Base-by-base conservation (phyloP, 2,113 vertebrate genomes). In the Plecturocebus donacophilus region DNA sequence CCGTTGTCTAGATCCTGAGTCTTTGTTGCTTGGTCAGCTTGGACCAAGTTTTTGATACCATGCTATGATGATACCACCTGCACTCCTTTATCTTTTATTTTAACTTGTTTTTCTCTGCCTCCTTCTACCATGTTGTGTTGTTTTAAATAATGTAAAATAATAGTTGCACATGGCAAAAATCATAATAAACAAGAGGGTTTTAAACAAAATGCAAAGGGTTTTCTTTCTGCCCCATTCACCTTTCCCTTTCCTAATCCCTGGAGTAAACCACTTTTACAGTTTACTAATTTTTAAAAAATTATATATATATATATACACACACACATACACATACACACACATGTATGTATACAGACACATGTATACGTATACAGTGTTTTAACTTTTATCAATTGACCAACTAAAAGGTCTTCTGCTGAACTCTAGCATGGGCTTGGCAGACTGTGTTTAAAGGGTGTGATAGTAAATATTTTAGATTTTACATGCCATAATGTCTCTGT, bases 381-480 rank as follows among this genome's bases (percentile, higher is more conserved):
- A 35, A 92, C 38, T 75, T 75, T 54, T n/a, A 54, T 76, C 40
- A 49, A 0, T 38, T 87, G 54, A 77, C 23, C 27, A 96, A 20
- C 42, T 71, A 30, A 93, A 87, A 71, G 3, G 20, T 95, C 32
- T 80, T 93, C 52, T 86, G 42, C 10, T 82, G 25, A 90, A 86
- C 71, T 70, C 17, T 27, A 93, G 70, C 38, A 79, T 17, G 64
- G 47, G 42, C 17, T 82, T 6, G 9, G 45, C 32, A 87, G n/a
- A 49, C 8, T 93, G 42, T 84, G n/a, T 56, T 91, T 93, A 68
- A 87, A 73, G 32, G 32, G 11, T 68, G 52, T 47, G 20, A 30
- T 70, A 58, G 56, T 95, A 87, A 76, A 61, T 71, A 71, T 32
- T 90, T 87, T 77, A 87, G 81, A 45, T 21, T 93, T 91, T 66